Percentiles rank a stretch among this genome's conserved stretches.
phyloP scores from a whole-genome alignment of 2,113 vertebrate species.

The Planiliza haematocheilus region DNA sequence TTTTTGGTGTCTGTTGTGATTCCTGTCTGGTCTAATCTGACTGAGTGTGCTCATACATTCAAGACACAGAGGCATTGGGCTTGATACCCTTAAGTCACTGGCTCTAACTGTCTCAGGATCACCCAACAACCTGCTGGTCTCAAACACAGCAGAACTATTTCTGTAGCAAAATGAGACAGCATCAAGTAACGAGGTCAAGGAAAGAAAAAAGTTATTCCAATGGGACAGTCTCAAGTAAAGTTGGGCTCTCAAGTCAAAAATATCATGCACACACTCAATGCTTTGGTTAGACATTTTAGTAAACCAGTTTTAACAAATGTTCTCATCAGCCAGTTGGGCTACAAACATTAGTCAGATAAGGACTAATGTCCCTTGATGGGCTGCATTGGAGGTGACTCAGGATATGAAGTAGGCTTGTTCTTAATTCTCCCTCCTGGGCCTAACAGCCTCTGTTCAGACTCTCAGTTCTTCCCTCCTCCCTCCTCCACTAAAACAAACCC shows the following conservation, averaged over 20 bases:
- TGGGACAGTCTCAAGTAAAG: not conserved
- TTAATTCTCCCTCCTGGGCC: slow-evolving; percentile 43
- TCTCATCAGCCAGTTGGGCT: not conserved
- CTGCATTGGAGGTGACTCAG: slow-evolving; percentile 57
- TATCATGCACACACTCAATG: no score
- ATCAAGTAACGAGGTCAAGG: no score
- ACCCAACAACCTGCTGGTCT: not conserved
- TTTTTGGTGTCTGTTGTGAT: not conserved
- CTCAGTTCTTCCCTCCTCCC: not conserved
- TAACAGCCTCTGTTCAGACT: slow-evolving; percentile 14
- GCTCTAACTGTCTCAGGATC: no score
- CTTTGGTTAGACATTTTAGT: not conserved
- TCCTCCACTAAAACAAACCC: no score
- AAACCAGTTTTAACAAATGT: no score
- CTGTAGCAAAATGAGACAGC: not conserved
- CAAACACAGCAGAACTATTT: not conserved
- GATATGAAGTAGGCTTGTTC: slow-evolving; percentile 22
- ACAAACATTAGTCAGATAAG: slow-evolving; percentile 75
- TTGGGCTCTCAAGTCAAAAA: not conserved
- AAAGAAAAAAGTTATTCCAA: no score
- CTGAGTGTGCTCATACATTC: not conserved
- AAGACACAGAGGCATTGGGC: no score
- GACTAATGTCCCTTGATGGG: slow-evolving; percentile 70
- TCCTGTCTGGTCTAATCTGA: not conserved
- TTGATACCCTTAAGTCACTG: no score